phyloP scores from a whole-genome alignment of 2,797 vertebrate species.

The Nasua narica region DNA sequence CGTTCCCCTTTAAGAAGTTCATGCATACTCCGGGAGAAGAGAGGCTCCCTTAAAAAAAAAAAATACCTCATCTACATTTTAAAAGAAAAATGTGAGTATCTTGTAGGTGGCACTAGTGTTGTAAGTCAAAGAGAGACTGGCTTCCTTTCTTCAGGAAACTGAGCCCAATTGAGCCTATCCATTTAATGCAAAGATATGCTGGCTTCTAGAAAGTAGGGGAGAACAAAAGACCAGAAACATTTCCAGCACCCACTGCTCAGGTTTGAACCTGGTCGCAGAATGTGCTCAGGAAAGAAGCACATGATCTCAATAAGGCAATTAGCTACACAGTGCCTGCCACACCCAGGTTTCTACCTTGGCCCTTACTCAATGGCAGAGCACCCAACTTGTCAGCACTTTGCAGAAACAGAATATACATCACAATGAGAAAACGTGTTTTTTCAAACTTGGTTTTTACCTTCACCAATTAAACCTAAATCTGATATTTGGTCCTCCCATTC shows the following conservation, averaged over 20 bases:
- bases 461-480: slow-evolving; percentile 24
- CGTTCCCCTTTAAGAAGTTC: neutral
- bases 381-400: neutral
- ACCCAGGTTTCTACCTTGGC: neutral
- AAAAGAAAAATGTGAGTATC: neutral
- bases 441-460: neutral
- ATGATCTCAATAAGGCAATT: neutral
- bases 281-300: neutral
- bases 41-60: neutral
- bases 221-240: neutral
- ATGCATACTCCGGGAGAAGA: neutral
- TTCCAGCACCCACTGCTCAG: neutral
- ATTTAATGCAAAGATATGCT: neutral
- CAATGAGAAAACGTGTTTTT: neutral
- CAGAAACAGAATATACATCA: neutral
- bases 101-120: neutral
- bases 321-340: neutral
- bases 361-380: neutral
- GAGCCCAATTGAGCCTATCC: neutral
- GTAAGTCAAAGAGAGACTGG: neutral
- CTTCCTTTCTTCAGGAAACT: neutral
- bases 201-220: neutral
- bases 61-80: neutral
- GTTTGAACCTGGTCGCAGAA: neutral
- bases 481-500: neutral